A percentile compares a stretch with the other conserved stretches of the same genome.
Evolutionary conservation across 2,113 vertebrate species (phyloP).

Genomic region (Columba livia): DNA sequence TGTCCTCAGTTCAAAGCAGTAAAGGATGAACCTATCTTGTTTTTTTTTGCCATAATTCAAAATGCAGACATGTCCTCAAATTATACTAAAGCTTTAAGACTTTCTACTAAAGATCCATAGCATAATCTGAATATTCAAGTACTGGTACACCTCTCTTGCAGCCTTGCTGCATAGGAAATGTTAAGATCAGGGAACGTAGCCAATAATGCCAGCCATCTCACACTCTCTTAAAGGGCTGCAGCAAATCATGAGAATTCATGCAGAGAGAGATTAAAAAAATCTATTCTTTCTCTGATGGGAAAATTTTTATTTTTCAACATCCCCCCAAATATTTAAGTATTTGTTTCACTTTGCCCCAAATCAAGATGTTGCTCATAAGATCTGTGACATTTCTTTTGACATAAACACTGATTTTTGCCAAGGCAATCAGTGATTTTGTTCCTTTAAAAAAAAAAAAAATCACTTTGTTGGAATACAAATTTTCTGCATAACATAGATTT

Average conservation of each 20-base stretch:
- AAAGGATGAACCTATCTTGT: background rate
- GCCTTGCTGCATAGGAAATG: constrained; percentile 2
- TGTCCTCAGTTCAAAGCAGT: background rate
- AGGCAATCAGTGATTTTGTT: background rate
- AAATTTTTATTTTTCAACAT: background rate
- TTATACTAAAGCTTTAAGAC: background rate
- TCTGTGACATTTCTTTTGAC: background rate
- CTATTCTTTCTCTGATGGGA: background rate
- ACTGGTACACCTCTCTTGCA: background rate
- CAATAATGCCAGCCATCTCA: constrained; percentile 10
- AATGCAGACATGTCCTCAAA: background rate
- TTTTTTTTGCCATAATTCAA: background rate
- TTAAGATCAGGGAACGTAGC: background rate
- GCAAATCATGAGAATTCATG: constrained; percentile 3
- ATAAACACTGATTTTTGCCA: background rate
- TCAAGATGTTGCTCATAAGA: background rate
- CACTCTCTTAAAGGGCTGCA: background rate
- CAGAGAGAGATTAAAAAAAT: background rate
- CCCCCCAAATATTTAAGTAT: background rate
- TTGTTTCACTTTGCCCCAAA: background rate
- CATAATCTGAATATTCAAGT: constrained; percentile 3
- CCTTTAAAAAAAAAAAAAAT: background rate
- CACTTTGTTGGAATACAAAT: background rate
- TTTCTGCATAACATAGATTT: background rate
- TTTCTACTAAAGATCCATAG: background rate